A percentile compares a stretch with the other conserved stretches of the same genome.
phyloP scores from a whole-genome alignment of 2,797 vertebrate genomes.

The Siniperca scherzeri region DNA sequence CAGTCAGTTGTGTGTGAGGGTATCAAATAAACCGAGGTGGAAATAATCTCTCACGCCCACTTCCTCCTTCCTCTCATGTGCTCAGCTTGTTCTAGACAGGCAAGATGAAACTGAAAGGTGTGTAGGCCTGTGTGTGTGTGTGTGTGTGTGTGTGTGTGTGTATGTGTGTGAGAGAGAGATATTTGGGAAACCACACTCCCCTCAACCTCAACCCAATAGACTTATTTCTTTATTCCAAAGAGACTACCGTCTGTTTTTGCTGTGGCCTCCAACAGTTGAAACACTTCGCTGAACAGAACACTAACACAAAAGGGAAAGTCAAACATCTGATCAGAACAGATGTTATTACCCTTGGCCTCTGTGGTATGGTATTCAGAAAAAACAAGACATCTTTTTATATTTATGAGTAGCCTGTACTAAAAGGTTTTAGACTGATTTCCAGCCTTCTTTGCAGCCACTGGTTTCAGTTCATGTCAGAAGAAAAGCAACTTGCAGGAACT shows the following conservation, averaged over 20 bases:
- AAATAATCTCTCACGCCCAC: not conserved
- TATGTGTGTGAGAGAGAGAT: not conserved
- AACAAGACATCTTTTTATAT: not conserved
- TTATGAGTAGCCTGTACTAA: no score
- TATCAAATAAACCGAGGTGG: not conserved
- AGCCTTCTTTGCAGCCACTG: no score
- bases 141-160: not conserved
- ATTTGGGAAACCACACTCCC: constrained; percentile 1
- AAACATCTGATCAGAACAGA: not conserved
- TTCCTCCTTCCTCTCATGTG: constrained; percentile 12
- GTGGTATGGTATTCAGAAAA: not conserved
- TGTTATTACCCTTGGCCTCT: not conserved
- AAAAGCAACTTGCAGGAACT: not conserved
- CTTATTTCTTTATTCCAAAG: not conserved
- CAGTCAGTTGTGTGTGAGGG: no score
- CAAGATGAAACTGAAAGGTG: not conserved
- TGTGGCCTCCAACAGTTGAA: not conserved
- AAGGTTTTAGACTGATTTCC: not conserved
- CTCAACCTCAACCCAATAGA: not conserved
- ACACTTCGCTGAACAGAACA: not conserved
- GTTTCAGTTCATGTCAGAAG: not conserved
- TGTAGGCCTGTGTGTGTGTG: not conserved
- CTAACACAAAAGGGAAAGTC: not conserved
- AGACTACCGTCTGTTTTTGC: not conserved
- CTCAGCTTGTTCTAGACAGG: not conserved